phyloP scores from a whole-genome alignment of 1,140 invertebrate species.

The Lethocerus indicus region DNA sequence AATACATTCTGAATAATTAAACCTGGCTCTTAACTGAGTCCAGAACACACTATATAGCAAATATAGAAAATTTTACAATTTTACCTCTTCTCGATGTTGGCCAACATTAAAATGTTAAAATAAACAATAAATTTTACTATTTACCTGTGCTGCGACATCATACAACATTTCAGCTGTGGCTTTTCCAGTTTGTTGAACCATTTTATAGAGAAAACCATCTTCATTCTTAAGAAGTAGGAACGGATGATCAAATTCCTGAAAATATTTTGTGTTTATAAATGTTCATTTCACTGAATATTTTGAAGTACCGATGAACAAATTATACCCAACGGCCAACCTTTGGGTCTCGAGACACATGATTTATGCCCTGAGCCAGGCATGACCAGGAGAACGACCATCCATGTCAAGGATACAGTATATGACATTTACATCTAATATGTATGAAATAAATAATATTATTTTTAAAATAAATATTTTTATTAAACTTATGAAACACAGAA shows the following conservation, averaged over 20 bases:
- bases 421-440: too few species aligned
- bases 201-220: constrained; percentile 24
- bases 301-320: neutral
- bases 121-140: neutral
- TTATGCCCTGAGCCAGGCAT: too few species aligned
- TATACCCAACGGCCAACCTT: neutral
- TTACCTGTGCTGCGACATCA: constrained; percentile 12
- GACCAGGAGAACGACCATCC: too few species aligned
- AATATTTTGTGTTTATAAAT: neutral
- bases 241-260: constrained; percentile 39
- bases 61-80: too few species aligned
- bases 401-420: too few species aligned
- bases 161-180: constrained; percentile 13
- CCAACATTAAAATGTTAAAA: neutral
- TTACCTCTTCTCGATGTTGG: too few species aligned
- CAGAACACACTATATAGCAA: too few species aligned
- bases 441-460: too few species aligned
- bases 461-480: too few species aligned
- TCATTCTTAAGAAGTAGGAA: constrained; percentile 29
- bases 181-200: constrained; percentile 23
- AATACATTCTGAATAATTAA: too few species aligned
- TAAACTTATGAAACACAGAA: too few species aligned
- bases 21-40: too few species aligned
- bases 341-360: neutral
- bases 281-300: neutral